Evolutionary conservation across 2,113 vertebrate species (phyloP), one percentile per base, ranked within the genome.

Genomic region (Symphodus melops): DNA sequence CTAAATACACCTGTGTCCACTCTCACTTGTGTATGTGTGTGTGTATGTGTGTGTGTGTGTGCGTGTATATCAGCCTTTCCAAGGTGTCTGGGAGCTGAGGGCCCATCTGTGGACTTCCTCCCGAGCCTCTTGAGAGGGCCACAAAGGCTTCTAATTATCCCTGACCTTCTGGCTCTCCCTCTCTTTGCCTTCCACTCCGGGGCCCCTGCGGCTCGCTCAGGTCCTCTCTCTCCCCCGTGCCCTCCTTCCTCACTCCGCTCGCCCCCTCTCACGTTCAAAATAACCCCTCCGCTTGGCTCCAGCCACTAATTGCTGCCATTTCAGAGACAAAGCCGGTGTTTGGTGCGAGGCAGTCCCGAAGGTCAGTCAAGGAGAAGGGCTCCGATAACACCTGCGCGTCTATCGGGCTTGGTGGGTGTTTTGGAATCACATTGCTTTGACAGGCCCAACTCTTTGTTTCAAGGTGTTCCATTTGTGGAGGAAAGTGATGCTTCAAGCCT

Each of bases 121-220:
- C 89, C 56, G 89, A 89, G 85, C 84, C 89, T 88, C 92, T 90
- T 81, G 81, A 92, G 92, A 89, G 83, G 85, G 79, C 90, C 89
- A 88, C 88, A 88, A 92, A 92, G 92, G 90, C 86, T 92, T 92
- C 92, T 94, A 94, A 95, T 95, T 95, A 95, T 93, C 93, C 87
- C 90, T 94, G 94, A 94, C 94, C 94, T 94, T 94, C 91, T 94
- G 89, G 81, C 90, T 88, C 77, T 74, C 77, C 81, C 67, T 86
- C 77, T 86, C 83, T 59, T 72, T 72, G 83, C 83, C 87, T 90
- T 87, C 83, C 81, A 75, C 84, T 79, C 79, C 4, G 37, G 28
- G 86, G 80, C 85, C 84, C 88, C 91, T 56, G 75, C 82, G 76
- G 89, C 88, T 89, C 81, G 19, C 80, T 79, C 70, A 65, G 81